A percentile compares a stretch with the other conserved stretches of the same genome.
phyloP scores from a whole-genome alignment of 2,113 vertebrate genomes.

The human (Homo sapiens) region GRCh38 chr12:24361501-24362000 shows the following conservation, averaged over 20 bases:
- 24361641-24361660: neutral
- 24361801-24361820: neutral
- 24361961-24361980: neutral
- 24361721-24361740: neutral
- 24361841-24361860: conserved; percentile 63
- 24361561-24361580: neutral
- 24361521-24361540: neutral
- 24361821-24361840: neutral
- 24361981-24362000: neutral
- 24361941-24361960: neutral
- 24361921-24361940: neutral
- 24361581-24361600: neutral
- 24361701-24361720: neutral
- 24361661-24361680: neutral
- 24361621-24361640: accelerated
- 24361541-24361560: neutral
- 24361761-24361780: neutral
- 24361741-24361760: neutral
- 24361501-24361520: neutral
- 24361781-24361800: neutral
- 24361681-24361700: neutral
- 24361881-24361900: neutral
- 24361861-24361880: neutral
- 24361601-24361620: neutral
- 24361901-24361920: neutral